Evolutionary conservation across 92 coral and sea anemone species (phyloP).

Genomic region (Umimayanthus kanabou): DNA sequence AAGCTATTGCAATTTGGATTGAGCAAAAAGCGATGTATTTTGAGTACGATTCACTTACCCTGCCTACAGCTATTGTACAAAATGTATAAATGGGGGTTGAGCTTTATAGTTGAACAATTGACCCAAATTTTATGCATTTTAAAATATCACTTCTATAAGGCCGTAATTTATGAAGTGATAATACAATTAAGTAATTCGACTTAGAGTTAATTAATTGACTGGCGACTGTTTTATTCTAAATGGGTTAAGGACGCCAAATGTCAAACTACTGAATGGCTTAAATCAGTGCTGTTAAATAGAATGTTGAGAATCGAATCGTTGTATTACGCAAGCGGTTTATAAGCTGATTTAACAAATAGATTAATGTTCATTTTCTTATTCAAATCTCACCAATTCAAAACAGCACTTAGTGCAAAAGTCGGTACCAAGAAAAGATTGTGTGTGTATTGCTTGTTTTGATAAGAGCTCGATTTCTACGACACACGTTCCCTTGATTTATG

Average conservation of each 20-base stretch:
- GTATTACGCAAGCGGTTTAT: background rate
- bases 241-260: background rate
- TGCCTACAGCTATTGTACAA: background rate
- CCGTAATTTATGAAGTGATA: conserved; percentile 38
- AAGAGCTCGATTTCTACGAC: background rate
- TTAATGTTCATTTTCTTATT: background rate
- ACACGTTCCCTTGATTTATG: conserved; percentile 31
- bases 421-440: background rate
- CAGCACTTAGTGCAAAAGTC: background rate
- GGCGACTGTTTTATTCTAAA: background rate
- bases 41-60: background rate
- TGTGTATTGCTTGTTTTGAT: conserved; percentile 9
- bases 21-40: background rate
- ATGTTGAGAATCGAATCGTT: background rate
- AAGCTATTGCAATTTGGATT: background rate
- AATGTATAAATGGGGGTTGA: background rate
- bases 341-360: background rate
- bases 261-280: background rate
- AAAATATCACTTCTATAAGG: background rate
- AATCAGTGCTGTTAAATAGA: background rate
- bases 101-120: too few relatives aligned
- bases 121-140: background rate
- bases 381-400: background rate
- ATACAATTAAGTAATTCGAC: conserved; percentile 22
- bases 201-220: conserved; percentile 13